A percentile compares a stretch with the other conserved stretches of the same genome.
phyloP scores from a whole-genome alignment of 2,113 vertebrate species.

The Misgurnus anguillicaudatus region DNA sequence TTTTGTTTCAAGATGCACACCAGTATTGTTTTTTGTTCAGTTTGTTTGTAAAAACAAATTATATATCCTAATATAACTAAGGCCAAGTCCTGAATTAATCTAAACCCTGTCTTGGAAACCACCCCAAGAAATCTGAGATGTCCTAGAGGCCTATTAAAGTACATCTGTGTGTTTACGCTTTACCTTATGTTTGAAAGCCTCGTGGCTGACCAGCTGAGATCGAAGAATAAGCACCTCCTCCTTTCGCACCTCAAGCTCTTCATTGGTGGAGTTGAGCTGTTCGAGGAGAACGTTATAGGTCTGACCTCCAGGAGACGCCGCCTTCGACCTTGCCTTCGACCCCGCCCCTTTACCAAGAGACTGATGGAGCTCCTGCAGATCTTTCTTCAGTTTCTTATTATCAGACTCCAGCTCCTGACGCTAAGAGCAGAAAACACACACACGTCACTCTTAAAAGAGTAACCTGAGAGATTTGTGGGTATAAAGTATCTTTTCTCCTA shows the following conservation, averaged over 20 bases:
- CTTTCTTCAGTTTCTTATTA: slow-evolving; percentile 93
- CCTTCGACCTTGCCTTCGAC: slow-evolving; percentile 71
- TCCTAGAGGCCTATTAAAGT: neutral
- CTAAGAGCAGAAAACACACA: slow-evolving; percentile 64
- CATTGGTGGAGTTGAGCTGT: slow-evolving; percentile 86
- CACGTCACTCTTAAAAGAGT: neutral
- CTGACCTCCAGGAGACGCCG: slow-evolving; percentile 79
- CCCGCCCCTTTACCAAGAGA: slow-evolving; percentile 79
- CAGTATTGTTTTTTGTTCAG: no score
- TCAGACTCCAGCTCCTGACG: slow-evolving; percentile 93
- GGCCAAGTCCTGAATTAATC: no score
- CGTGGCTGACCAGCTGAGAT: slow-evolving; percentile 91
- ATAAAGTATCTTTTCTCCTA: slow-evolving; percentile 57
- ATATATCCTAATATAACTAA: no score
- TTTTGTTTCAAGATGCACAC: no score
- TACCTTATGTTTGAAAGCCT: slow-evolving; percentile 89
- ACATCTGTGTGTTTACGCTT: neutral
- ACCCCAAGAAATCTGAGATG: no score
- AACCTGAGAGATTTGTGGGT: neutral
- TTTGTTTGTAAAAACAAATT: no score
- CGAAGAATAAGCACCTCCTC: slow-evolving; percentile 95
- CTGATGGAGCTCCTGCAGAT: slow-evolving; percentile 86
- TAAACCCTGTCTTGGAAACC: no score
- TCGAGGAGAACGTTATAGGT: slow-evolving; percentile 88
- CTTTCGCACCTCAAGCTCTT: slow-evolving; percentile 92